Percentiles rank a stretch among this genome's conserved stretches.
Conservation (phyloP, 2,113 vertebrate species). For the Nesogale talazaci region DNA sequence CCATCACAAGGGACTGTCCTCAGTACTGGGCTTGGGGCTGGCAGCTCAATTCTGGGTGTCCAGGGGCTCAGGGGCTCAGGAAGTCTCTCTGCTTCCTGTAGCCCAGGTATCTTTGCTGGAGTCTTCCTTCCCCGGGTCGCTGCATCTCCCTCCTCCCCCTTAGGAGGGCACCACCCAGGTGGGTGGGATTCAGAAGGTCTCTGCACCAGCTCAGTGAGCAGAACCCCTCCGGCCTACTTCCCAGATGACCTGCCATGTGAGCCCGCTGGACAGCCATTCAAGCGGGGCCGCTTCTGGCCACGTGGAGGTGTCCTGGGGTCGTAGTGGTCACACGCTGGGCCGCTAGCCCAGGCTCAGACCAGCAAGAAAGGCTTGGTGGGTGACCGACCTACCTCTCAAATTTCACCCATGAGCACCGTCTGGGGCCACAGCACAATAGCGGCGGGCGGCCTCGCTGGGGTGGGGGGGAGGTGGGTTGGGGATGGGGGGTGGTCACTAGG, state of each 20-base stretch:
- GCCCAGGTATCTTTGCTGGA: neutral
- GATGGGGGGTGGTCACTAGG: too few species aligned
- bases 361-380: neutral
- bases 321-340: too few species aligned
- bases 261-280: neutral
- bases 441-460: too few species aligned
- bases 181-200: neutral
- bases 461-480: too few species aligned
- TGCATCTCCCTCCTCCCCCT: too few species aligned
- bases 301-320: neutral
- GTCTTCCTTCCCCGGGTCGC: neutral
- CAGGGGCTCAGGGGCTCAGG: neutral
- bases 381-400: neutral
- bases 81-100: too few species aligned
- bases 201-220: neutral
- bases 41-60: too few species aligned
- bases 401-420: rapidly evolving
- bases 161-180: too few species aligned
- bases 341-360: neutral
- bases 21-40: neutral
- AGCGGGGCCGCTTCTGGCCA: neutral
- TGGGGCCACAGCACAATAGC: neutral
- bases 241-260: rapidly evolving
- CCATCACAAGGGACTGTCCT: neutral
- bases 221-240: too few species aligned